Conservation (phyloP, 2,113 vertebrate genomes). For the Brienomyrus brachyistius region DNA sequence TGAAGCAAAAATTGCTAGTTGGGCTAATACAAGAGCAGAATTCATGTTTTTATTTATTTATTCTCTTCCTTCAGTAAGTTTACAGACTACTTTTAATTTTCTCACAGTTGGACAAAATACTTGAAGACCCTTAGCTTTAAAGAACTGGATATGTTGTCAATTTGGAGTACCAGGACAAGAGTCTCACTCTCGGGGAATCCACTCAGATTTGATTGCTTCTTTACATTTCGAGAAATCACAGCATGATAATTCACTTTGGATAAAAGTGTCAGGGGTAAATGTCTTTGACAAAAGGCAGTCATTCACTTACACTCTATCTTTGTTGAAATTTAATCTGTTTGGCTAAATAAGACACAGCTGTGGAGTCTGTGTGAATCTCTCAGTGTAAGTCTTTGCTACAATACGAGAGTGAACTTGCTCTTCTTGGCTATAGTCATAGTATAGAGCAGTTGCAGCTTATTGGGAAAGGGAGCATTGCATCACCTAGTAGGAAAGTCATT, state of each 20-base stretch:
- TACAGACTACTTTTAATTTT: background rate
- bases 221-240: background rate
- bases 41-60: background rate
- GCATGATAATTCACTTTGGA: background rate
- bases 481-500: background rate
- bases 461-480: background rate
- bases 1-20: background rate
- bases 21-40: background rate
- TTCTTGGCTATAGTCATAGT: background rate
- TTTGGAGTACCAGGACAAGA: background rate
- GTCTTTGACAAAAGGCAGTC: background rate
- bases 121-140: background rate
- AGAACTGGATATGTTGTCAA: background rate
- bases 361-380: background rate
- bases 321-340: background rate
- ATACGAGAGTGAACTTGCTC: background rate
- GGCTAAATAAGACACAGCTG: background rate
- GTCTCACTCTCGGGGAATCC: background rate
- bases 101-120: background rate
- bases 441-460: background rate
- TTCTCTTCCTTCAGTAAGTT: background rate
- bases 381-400: background rate
- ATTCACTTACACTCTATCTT: background rate
- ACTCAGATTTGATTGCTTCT: background rate
- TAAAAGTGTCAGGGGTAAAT: background rate